Evolutionary conservation across 1,140 invertebrate species (phyloP), one percentile per base, ranked within the genome.

Genomic region (Papilio polyxenes): DNA sequence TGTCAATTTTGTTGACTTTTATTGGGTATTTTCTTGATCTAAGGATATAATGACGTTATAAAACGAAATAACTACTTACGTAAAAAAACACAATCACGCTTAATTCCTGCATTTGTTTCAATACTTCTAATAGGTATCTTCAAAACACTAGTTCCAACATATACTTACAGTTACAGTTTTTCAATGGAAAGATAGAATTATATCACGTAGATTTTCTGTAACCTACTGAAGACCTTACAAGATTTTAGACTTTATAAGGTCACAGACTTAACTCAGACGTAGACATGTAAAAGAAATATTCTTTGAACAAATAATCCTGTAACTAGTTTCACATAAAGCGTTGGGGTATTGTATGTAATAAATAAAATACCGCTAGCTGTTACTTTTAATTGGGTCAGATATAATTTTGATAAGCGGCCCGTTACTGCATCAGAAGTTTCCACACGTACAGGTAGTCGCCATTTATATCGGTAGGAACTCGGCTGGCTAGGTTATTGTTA

Each of bases 301-400:
- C 20, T n/a, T 11, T 65, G 8, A 8, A 69, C 31, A 69, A 40
- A 37, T 13, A 65, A 65, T 37, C 37, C 31, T 72, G 40, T 13
- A 37, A 72, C 65, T 72, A 69, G 23, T 11, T 31, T 31, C 62
- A 31, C 44, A 75, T 48, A 75, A 75, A 75, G n/a, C 44, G 20
- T 48, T n/a, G n/a, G 49, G 7, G 48, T 48, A 20, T 79, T n/a
- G 53, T 37, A 79, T n/a, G 53, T 37, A 79, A 59, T 79, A 56
- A 79, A 79, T 79, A 59, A 40, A 40, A 59, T 59, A 79, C 53
- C 76, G 76, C 51, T 62, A 79, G 37, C 56, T 79, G 76, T 79
- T 62, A 79, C 17, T 79, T 69, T 65, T 80, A 80, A 80, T 80
- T 80, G 78, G 78, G 78, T 65, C 31, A 80, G 56, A 69, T 80